phyloP scores from a whole-genome alignment of 2,113 vertebrate genomes.

The Marmota monax region DNA sequence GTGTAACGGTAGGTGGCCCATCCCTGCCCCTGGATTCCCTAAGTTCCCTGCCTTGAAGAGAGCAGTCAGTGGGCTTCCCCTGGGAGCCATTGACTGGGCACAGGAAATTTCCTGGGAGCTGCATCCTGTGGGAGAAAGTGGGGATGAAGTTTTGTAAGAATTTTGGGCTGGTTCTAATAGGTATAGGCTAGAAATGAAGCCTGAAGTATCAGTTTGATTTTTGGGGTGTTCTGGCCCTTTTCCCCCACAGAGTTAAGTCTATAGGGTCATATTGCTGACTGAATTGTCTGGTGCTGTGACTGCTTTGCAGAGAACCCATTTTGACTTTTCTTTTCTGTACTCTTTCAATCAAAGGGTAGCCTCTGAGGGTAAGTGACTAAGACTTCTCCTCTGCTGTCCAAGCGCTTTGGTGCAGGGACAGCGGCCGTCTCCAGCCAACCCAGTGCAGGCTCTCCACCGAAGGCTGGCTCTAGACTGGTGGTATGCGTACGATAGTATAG shows the following conservation, averaged over 20 bases:
- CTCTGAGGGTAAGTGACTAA: slow-evolving; percentile 95
- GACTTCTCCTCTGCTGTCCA: slow-evolving; percentile 94
- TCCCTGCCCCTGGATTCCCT: slow-evolving; percentile 67
- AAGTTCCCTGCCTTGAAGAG: not conserved
- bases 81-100: not conserved
- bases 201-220: slow-evolving; percentile 36
- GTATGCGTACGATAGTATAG: slow-evolving; percentile 89
- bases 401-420: slow-evolving; percentile 92
- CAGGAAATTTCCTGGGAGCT: slow-evolving; percentile 21
- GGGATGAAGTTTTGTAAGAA: not conserved
- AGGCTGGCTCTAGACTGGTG: slow-evolving; percentile 93
- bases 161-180: slow-evolving; percentile 25
- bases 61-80: not conserved
- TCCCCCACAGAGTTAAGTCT: slow-evolving; percentile 68
- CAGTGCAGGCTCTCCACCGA: slow-evolving; percentile 92
- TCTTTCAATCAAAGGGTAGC: slow-evolving; percentile 95
- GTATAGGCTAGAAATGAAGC: slow-evolving; percentile 41
- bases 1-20: slow-evolving; percentile 87
- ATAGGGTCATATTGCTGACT: slow-evolving; percentile 88
- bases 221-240: not conserved
- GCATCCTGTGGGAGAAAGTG: slow-evolving; percentile 34
- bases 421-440: slow-evolving; percentile 93
- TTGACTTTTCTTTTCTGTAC: slow-evolving; percentile 95
- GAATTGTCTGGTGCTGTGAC: slow-evolving; percentile 91
- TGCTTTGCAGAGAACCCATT: slow-evolving; percentile 90